Percentiles rank a stretch among this genome's conserved stretches.
These are phyloP conservation scores for Gnathonemus longibarbis DNA, from an alignment of 2,113 vertebrate genomes.

Conservation along the genomic window DNA sequence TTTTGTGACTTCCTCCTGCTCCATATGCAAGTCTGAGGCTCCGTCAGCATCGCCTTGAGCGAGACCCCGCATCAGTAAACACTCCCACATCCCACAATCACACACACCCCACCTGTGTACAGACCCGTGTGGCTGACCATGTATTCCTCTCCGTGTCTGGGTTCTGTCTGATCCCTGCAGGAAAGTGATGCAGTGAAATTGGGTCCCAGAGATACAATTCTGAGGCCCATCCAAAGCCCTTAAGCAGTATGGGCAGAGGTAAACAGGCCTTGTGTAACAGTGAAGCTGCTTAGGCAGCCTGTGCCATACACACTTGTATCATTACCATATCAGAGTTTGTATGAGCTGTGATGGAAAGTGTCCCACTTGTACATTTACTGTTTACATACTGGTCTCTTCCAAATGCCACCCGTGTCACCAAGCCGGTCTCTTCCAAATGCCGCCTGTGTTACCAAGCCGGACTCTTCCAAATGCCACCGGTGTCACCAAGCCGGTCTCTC, in stretches of 20 bases:
- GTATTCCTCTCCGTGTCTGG: no score
- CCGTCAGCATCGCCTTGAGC: not conserved
- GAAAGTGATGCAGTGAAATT: no score
- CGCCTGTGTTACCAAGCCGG: not conserved
- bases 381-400: no score
- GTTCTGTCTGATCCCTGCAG: no score
- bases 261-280: not conserved
- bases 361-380: no score
- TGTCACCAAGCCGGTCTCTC: not conserved
- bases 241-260: not conserved
- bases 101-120: not conserved
- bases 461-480: no score
- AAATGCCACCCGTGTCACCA: not conserved
- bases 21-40: not conserved
- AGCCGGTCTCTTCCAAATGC: not conserved
- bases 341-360: no score
- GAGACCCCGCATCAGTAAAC: not conserved
- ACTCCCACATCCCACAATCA: not conserved
- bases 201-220: no score
- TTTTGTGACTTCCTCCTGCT: not conserved
- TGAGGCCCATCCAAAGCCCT: not conserved
- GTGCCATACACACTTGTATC: not conserved
- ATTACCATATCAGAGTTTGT: not conserved
- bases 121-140: no score
- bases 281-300: not conserved